Evolutionary conservation across 2,113 vertebrate species (phyloP), one percentile per base, ranked within the genome.

Genomic region (Corythornis vintsioides): DNA sequence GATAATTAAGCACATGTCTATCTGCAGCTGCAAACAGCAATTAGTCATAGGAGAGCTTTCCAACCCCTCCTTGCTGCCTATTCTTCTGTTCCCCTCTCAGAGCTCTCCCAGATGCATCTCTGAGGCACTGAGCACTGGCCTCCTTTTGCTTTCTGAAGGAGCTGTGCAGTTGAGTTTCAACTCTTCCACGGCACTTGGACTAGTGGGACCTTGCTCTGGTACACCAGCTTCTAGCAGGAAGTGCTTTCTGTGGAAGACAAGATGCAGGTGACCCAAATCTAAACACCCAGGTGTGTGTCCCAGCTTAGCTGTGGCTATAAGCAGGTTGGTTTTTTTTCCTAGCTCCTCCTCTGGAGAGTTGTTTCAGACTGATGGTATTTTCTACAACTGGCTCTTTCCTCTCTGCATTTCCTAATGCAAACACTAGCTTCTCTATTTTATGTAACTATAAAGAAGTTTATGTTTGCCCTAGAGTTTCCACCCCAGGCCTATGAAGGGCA

Each of bases 1-100:
- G 72, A 82, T 94, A 96, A 96, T 96, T 96, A 96, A 93, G 85
- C 92, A 95, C 43, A n/a, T 96, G 83, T 57, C 81, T 94, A 22
- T 75, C 71, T 71, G 43, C 94, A 96, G 93, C 80, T 97, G 93
- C 95, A 96, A 95, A 95, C 60, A 95, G 90, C 82, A 92, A 93
- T 97, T 96, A 96, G 86, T 94, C 86, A 83, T 31, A 86, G 61
- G 94, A 95, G 67, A 90, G 78, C 90, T 94, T 47, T 82, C 73
- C 82, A 85, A 82, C 63, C 91, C 87, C 95, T 94, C 93, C 35
- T 35, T 35, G 74, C 84, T 53, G 67, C 78, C 72, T 81, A 26
- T 88, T 83, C 70, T 94, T 47, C 61, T 64, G 29, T 10, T 85
- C 53, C 45, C 48, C 45, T 88, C 86, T 10, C 25, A 76, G 76